Percentiles rank a stretch among this genome's conserved stretches.
phyloP scores from a whole-genome alignment of 2,888 invertebrate species.

The Coelinius sp. region DNA sequence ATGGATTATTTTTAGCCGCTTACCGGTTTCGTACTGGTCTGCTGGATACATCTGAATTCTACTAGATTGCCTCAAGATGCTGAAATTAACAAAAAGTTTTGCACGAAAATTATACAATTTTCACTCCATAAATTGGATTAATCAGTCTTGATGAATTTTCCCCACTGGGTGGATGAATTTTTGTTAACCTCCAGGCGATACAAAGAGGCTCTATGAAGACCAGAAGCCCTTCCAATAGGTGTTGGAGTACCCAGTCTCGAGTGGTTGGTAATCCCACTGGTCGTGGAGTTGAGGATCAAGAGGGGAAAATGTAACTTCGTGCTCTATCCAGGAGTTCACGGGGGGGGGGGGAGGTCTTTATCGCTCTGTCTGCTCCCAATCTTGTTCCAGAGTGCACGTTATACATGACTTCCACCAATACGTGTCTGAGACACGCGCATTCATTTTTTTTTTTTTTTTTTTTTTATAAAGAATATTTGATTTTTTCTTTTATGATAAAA shows the following conservation, averaged over 20 bases:
- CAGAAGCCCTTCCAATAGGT: conserved; percentile 20
- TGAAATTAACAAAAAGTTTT: not conserved
- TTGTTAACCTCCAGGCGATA: not conserved
- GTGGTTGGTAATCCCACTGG: conserved; percentile 47
- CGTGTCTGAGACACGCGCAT: not conserved
- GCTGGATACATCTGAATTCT: not conserved
- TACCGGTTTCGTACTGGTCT: not conserved
- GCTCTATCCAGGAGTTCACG: conserved; percentile 16
- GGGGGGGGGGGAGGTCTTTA: conserved; percentile 16
- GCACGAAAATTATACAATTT: too few relatives aligned
- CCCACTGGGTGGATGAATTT: not conserved
- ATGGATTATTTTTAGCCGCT: conserved; percentile 8
- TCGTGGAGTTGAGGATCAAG: conserved; percentile 44
- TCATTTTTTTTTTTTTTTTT: too few relatives aligned
- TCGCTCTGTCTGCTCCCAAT: conserved; percentile 31
- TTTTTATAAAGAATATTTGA: not conserved
- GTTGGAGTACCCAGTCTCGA: conserved; percentile 42
- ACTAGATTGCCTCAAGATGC: not conserved
- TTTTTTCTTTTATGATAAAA: too few relatives aligned
- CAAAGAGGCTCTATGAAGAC: conserved; percentile 1
- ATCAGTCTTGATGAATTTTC: not conserved
- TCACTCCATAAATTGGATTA: too few relatives aligned
- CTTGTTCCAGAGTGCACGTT: conserved; percentile 19
- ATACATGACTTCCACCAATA: conserved; percentile 16
- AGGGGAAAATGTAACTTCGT: conserved; percentile 29